Conservation (phyloP, 2,113 vertebrate species). For the Otocyon megalotis region DNA sequence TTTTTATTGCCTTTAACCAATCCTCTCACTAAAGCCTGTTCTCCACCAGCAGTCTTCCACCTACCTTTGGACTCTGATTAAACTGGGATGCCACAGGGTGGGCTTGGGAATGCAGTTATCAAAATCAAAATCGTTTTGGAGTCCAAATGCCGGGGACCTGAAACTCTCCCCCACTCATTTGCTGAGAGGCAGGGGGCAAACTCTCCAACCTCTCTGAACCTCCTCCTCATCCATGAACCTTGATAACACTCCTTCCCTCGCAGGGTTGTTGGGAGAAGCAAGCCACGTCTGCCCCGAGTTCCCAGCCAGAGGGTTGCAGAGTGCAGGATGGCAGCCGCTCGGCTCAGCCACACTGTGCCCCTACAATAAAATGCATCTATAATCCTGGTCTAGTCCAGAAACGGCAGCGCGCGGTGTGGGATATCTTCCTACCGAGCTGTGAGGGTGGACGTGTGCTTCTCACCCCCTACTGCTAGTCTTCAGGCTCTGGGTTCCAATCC, state of each 20-base stretch:
- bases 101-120: not conserved
- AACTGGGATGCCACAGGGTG: not conserved
- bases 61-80: not conserved
- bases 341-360: not conserved
- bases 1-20: not conserved
- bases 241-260: not conserved
- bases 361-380: constrained; percentile 29
- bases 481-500: not conserved
- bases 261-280: not conserved
- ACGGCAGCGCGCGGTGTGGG: not conserved
- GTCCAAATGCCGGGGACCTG: not conserved
- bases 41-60: not conserved
- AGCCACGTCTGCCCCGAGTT: not conserved
- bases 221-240: not conserved
- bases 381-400: not conserved
- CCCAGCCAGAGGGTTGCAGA: not conserved
- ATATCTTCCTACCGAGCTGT: not conserved
- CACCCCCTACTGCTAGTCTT: not conserved
- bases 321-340: not conserved
- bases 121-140: not conserved
- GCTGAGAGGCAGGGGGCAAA: not conserved
- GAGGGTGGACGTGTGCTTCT: not conserved
- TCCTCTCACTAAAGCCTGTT: not conserved
- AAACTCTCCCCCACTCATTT: not conserved
- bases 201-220: constrained; percentile 1